Evolutionary conservation across 2,113 vertebrate genomes (phyloP).

Genomic region (Cettia cetti): DNA sequence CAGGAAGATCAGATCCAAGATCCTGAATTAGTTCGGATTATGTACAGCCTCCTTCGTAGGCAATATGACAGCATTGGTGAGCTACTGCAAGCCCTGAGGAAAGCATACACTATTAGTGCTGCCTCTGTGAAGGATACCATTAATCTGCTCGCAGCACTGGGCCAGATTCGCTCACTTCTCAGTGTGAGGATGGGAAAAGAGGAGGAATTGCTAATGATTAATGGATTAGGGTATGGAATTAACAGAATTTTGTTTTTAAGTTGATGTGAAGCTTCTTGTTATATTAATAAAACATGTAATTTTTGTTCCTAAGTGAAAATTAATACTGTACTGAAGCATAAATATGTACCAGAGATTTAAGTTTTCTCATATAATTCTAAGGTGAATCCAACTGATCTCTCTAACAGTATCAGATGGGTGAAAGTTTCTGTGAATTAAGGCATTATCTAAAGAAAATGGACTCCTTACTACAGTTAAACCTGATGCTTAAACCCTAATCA

Average conservation of each 20-base stretch:
- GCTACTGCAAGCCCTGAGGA: slow-evolving; percentile 90
- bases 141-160: slow-evolving; percentile 89
- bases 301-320: neutral
- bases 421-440: neutral
- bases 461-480: neutral
- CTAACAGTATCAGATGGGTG: neutral
- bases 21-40: slow-evolving; percentile 90
- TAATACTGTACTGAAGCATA: neutral
- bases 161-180: slow-evolving; percentile 94
- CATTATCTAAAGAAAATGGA: neutral
- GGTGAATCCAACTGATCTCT: neutral
- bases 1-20: slow-evolving; percentile 96
- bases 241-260: neutral
- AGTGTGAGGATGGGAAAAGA: slow-evolving; percentile 97
- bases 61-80: slow-evolving; percentile 98
- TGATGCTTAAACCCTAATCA: neutral
- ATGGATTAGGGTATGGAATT: slow-evolving; percentile 87
- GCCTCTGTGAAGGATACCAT: slow-evolving; percentile 91
- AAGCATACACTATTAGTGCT: slow-evolving; percentile 94
- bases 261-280: neutral
- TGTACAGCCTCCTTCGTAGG: slow-evolving; percentile 92
- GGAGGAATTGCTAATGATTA: slow-evolving; percentile 97
- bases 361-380: neutral
- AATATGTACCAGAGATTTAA: neutral
- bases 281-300: neutral